Evolutionary conservation across 2,888 invertebrate genomes (phyloP).

Genomic region (Lissonota sp.): DNA sequence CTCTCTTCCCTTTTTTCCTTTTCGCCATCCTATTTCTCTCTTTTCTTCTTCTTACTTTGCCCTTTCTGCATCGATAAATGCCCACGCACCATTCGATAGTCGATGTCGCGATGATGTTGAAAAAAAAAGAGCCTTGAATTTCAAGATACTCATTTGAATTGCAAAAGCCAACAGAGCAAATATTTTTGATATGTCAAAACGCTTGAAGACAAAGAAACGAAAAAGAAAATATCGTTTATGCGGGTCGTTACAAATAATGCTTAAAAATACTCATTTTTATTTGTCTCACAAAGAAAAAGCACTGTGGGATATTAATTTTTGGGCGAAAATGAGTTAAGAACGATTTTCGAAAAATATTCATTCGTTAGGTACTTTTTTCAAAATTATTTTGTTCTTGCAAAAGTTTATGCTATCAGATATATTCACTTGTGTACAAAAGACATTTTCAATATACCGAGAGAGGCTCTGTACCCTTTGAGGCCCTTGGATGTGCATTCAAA

Average conservation of each 20-base stretch:
- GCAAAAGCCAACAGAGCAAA: slow-evolving; percentile 19
- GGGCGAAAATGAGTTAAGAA: background rate
- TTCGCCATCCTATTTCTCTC: background rate
- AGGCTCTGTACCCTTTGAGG: slow-evolving; percentile 5
- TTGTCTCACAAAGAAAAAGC: background rate
- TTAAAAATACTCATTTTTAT: background rate
- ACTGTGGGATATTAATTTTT: background rate
- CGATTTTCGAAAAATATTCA: background rate
- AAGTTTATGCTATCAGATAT: too few species aligned
- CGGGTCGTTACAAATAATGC: too few species aligned
- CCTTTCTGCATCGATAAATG: slow-evolving; percentile 23
- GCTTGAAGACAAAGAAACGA: background rate
- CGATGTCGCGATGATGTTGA: slow-evolving; percentile 5
- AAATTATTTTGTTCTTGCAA: background rate
- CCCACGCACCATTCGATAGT: slow-evolving; percentile 36
- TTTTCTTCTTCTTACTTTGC: background rate
- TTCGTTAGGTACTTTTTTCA: slow-evolving; percentile 1
- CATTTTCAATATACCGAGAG: slow-evolving; percentile 19
- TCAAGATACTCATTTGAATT: slow-evolving; percentile 10
- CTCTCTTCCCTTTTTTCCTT: background rate
- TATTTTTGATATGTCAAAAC: background rate
- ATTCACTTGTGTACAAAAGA: slow-evolving; percentile 17
- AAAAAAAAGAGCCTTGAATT: background rate
- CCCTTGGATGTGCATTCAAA: slow-evolving; percentile 8
- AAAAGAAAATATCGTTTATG: slow-evolving; percentile 17